phyloP scores from a whole-genome alignment of 1,140 invertebrate genomes.

The Cotesia chilonis region DNA sequence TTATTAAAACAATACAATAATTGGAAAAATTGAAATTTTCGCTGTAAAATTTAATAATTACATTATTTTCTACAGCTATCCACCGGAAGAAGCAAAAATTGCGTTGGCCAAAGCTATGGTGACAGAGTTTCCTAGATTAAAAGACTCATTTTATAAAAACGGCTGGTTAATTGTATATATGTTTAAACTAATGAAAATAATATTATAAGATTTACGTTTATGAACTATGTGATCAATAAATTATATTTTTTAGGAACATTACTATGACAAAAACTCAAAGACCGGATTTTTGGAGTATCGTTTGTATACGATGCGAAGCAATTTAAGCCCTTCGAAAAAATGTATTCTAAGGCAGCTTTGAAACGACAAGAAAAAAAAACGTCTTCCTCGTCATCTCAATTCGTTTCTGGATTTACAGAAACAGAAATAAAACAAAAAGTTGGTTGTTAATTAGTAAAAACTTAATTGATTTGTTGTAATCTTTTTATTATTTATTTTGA shows the following conservation, averaged over 20 bases:
- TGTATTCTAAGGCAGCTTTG: neutral
- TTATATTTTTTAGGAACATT: neutral
- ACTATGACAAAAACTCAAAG: neutral
- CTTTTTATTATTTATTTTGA: too few relatives aligned
- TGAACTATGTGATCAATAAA: neutral
- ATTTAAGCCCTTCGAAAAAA: neutral
- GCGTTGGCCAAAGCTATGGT: neutral
- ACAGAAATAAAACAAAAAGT: neutral
- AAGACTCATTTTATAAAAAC: neutral
- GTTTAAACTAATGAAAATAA: neutral
- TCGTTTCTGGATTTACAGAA: neutral
- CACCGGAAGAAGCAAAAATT: neutral
- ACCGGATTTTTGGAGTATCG: slow-evolving; percentile 17
- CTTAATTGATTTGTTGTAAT: neutral
- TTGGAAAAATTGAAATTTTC: neutral
- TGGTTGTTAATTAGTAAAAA: neutral
- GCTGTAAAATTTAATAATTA: neutral
- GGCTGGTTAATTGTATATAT: neutral
- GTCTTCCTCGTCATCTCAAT: neutral
- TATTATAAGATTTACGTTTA: neutral
- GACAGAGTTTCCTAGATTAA: neutral
- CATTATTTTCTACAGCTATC: neutral
- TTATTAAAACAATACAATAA: neutral
- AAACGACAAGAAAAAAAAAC: neutral
- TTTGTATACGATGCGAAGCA: neutral